Base-by-base conservation (phyloP, 1,140 invertebrate species). In the Latrodectus geometricus region DNA sequence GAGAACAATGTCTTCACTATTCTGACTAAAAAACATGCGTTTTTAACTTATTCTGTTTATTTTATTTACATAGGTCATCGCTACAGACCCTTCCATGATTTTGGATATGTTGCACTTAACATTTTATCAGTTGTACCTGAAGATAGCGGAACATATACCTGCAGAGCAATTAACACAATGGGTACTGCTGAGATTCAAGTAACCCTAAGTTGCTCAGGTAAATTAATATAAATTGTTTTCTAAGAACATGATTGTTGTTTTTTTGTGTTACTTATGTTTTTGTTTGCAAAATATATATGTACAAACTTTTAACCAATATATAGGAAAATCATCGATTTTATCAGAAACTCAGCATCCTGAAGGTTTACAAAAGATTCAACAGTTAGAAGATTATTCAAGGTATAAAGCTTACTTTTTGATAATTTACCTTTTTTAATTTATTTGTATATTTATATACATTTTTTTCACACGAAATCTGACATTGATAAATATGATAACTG, bases 321-420 rank as follows among this genome's bases (percentile, higher is more conserved):
- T 89, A 95, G 95, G 95, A 72, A 96, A 97, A 93, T 95, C 95
- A 72, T 95, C 93, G 87, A 97, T 99, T 89, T 95, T 97, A 90
- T 92, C 96, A 89, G 97, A 98, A 61, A 96, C 96, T 12, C 97
- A 98, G 91, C 96, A 99, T 92, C 97, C 97, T 66, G 97, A 99
- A 92, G 97, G 98, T 84, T 96, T 98, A 92, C 94, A 94, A 79
- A 96, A 96, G 91, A 98, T 99, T 88, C 95, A 97, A 89, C 94
- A 96, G 89, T 92, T 99, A 88, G 98, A 99, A 92, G 94, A 85
- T 69, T 86, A 88, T 69, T 86, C 80, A 65, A 75, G 69, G 88
- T 89, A 81, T 88, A 17, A 54, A 54, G 3, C 11, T 11, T 61
- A 35, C 35, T 54, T 21, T 15, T 50, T 17, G 9, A 74, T n/a